Percentiles rank a stretch among this genome's conserved stretches.
Evolutionary conservation across 2,888 invertebrate species (phyloP).

Genomic region (Drosophila infuscata): DNA sequence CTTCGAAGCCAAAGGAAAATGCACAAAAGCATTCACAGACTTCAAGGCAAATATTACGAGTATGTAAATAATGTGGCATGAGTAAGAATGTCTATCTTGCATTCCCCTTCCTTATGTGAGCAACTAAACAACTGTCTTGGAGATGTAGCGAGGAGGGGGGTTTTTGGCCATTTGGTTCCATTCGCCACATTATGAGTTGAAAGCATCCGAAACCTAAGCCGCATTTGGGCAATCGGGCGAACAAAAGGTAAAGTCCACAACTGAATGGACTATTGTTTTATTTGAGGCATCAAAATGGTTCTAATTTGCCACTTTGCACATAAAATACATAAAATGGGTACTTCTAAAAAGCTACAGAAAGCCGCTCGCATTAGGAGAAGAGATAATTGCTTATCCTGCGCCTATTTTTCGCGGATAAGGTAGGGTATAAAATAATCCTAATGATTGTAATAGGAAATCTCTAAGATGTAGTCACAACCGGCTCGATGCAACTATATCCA

Average conservation of each 20-base stretch:
- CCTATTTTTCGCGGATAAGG: not conserved
- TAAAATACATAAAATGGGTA: conserved; percentile 26
- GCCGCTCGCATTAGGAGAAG: conserved; percentile 16
- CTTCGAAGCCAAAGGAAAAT: conserved; percentile 33
- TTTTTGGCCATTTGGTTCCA: not conserved
- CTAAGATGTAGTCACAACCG: not conserved
- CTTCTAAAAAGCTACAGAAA: conserved; percentile 1
- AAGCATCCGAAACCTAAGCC: conserved; percentile 53
- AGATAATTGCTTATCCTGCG: conserved; percentile 18
- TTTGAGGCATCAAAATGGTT: conserved; percentile 75
- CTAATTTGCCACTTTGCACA: conserved; percentile 66
- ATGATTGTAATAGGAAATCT: not conserved
- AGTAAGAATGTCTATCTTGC: conserved; percentile 16
- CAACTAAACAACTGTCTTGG: conserved; percentile 38
- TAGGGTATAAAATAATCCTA: not conserved
- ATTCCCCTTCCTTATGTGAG: conserved; percentile 19
- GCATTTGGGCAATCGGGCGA: conserved; percentile 69
- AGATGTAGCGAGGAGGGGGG: not conserved
- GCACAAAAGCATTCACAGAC: conserved; percentile 45
- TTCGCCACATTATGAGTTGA: conserved; percentile 31
- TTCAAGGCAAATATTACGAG: conserved; percentile 57
- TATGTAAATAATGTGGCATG: conserved; percentile 62
- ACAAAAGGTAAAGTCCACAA: conserved; percentile 42
- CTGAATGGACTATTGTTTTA: conserved; percentile 66
- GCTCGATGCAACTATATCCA: not conserved